Conservation (phyloP, 2,888 invertebrate genomes). For the Ectropis crepuscularia region DNA sequence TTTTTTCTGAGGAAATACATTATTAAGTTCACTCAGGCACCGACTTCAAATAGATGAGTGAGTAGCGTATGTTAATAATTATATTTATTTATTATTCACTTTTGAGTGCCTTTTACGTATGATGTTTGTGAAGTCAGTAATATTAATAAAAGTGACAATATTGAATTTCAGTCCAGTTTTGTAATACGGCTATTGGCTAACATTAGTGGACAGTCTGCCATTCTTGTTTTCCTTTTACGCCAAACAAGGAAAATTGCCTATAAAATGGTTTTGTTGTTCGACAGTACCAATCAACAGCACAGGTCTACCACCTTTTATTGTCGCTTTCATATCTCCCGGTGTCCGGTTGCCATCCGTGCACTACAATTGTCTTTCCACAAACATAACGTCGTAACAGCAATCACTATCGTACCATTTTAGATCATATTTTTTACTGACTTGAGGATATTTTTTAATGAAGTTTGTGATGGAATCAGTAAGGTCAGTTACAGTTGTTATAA, state of each 20-base stretch:
- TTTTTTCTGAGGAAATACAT: no score
- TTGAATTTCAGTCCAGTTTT: no score
- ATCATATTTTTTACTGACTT: not conserved
- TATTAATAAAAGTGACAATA: no score
- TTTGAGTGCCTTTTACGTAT: no score
- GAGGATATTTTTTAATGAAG: conserved; percentile 28
- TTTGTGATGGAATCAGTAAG: conserved; percentile 33
- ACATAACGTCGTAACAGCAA: conserved; percentile 45
- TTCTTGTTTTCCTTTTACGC: not conserved
- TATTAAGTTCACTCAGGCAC: no score
- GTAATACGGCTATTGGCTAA: not conserved
- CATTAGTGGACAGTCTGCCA: not conserved
- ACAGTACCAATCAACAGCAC: conserved; percentile 75
- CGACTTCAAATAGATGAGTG: no score
- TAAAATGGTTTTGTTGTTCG: conserved; percentile 42
- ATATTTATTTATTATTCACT: no score
- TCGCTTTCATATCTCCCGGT: conserved; percentile 79
- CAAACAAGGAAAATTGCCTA: conserved; percentile 11
- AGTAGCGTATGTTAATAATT: no score
- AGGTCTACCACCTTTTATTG: conserved; percentile 83
- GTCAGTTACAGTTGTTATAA: conserved; percentile 53
- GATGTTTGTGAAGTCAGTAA: no score
- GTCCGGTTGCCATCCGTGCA: conserved; percentile 79
- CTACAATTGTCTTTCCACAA: conserved; percentile 63
- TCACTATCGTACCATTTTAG: not conserved